A percentile compares a stretch with the other conserved stretches of the same genome.
Conservation (phyloP, 2,888 invertebrate species). For the Lordiphosa andalusiaca region DNA sequence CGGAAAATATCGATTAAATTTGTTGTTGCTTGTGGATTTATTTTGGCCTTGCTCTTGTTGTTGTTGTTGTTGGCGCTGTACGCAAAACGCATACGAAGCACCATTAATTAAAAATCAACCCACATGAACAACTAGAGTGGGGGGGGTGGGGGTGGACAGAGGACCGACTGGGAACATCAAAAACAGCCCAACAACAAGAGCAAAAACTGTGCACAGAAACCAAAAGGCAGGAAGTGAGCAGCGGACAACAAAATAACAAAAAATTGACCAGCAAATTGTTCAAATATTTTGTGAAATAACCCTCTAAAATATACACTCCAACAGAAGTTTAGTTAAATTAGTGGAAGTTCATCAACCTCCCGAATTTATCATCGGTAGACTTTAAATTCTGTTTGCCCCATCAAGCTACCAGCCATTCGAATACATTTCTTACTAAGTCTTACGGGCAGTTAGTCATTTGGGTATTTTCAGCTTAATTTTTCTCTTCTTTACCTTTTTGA, state of each 20-base stretch:
- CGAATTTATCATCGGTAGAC: no score
- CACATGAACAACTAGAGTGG: slow-evolving; percentile 41
- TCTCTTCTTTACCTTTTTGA: slow-evolving; percentile 7
- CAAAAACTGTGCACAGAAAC: slow-evolving; percentile 20
- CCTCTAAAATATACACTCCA: neutral
- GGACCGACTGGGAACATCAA: slow-evolving; percentile 46
- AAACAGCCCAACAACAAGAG: slow-evolving; percentile 45
- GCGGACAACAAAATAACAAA: slow-evolving; percentile 19
- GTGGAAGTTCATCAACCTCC: no score
- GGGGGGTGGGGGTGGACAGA: slow-evolving; percentile 2
- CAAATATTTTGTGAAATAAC: slow-evolving; percentile 38
- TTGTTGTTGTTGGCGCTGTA: slow-evolving; percentile 43
- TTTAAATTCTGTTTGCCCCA: no score
- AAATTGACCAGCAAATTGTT: slow-evolving; percentile 44
- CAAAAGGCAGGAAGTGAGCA: slow-evolving; percentile 19
- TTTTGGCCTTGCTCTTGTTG: slow-evolving; percentile 15
- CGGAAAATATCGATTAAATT: slow-evolving; percentile 66
- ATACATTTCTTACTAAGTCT: no score
- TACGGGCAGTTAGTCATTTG: no score
- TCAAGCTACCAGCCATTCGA: no score
- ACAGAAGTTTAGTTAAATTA: no score
- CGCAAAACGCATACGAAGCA: slow-evolving; percentile 68
- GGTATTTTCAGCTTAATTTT: slow-evolving; percentile 1
- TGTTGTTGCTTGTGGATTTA: slow-evolving; percentile 15
- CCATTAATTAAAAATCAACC: slow-evolving; percentile 69